Base-by-base conservation (phyloP, 2,888 invertebrate genomes). In the Drymonia ruficornis region DNA sequence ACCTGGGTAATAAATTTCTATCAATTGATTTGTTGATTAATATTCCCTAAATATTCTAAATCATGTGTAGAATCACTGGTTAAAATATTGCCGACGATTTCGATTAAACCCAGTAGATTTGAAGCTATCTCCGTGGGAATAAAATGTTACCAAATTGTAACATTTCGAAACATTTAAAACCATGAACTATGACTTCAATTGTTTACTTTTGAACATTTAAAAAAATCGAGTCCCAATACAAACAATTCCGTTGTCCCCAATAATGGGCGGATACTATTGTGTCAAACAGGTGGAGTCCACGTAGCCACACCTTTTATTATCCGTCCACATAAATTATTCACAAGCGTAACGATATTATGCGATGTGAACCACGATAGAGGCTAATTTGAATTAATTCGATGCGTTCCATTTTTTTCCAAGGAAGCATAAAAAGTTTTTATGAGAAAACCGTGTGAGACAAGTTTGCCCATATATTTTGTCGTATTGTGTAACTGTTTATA, bases 371-470 rank as follows among this genome's bases (percentile, higher is more conserved):
- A 69, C 64, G 86, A 86, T 85, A 83, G 63, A 66, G 73, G 76
- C 83, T 86, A 84, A 87, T 89, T 89, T 86, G 81, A 87, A 90
- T 88, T 84, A 83, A 86, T 84, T 84, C 77, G 73, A 83, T 79
- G 76, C 76, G 81, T 77, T 67, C 81, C 68, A 78, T 80, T 81
- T 82, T 67, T 56, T 78, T 73, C 61, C 59, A 78, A 83, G 83
- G 83, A 85, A 81, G 72, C 70, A 80, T 83, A 80, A 84, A 70
- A 83, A 82, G 64, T 73, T 79, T 81, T 80, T 78, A 76, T 79
- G 72, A 74, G 74, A 71, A 78, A 74, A 67, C 67, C 69, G 63
- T 63, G 69, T 74, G 73, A 67, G 70, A 76, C 73, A 79, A 78
- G 69, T 76, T 75, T 63, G 69, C 62, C 55, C 71, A 68, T 78